Evolutionary conservation across 2,888 invertebrate genomes (phyloP).

Genomic region (Melieria crassipennis): DNA sequence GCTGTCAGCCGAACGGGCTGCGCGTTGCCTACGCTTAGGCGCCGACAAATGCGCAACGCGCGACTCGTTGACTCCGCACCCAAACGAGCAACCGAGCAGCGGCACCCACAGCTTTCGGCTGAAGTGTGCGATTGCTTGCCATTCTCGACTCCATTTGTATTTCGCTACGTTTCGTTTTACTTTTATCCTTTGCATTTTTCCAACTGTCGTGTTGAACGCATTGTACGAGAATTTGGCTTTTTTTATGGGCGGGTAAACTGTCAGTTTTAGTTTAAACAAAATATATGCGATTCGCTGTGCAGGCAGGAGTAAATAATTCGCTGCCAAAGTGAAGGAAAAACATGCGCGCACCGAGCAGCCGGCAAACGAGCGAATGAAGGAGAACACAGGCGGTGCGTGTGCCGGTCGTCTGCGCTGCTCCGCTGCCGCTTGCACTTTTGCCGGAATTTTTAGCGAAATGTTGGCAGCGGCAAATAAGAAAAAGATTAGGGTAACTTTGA

Average conservation of each 20-base stretch:
- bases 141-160: background rate
- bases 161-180: background rate
- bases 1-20: slow-evolving; percentile 29
- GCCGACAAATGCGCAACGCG: slow-evolving; percentile 15
- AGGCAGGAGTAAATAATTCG: slow-evolving; percentile 34
- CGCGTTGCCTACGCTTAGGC: slow-evolving; percentile 9
- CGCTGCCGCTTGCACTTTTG: background rate
- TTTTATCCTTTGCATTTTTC: background rate
- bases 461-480: slow-evolving; percentile 12
- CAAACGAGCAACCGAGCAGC: slow-evolving; percentile 40
- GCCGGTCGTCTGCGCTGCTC: background rate
- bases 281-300: slow-evolving; percentile 31
- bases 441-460: slow-evolving; percentile 1
- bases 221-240: background rate
- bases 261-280: slow-evolving; percentile 33
- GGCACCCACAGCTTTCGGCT: background rate
- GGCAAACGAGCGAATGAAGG: background rate
- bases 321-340: background rate
- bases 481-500: slow-evolving; percentile 22
- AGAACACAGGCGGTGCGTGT: background rate
- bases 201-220: slow-evolving; percentile 9
- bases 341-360: background rate
- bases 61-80: slow-evolving; percentile 21
- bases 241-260: slow-evolving; percentile 13
- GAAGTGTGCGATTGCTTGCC: background rate